phyloP scores from a whole-genome alignment of 2,888 invertebrate species.

The Prostheceraeus crozeri region DNA sequence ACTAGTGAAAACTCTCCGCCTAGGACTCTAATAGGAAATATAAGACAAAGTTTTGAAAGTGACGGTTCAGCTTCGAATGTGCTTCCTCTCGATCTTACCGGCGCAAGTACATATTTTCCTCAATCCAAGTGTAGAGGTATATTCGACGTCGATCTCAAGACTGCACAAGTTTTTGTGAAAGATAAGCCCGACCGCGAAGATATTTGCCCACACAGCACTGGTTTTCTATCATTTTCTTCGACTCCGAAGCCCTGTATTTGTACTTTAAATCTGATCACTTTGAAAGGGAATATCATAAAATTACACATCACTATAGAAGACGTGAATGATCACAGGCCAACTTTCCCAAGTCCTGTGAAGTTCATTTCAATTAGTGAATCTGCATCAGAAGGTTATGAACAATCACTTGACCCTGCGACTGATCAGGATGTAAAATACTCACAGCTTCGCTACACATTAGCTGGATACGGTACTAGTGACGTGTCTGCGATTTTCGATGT shows the following conservation, averaged over 20 bases:
- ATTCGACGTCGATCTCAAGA: no score
- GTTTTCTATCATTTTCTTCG: no score
- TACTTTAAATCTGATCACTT: constrained; percentile 28
- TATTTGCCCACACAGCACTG: constrained; percentile 24
- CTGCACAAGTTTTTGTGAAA: no score
- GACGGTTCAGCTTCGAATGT: no score
- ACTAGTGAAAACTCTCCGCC: no score
- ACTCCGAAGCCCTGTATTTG: constrained; percentile 10
- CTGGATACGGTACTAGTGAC: neutral
- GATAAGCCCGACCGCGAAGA: constrained; percentile 35
- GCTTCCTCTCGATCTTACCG: no score
- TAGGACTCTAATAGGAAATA: no score
- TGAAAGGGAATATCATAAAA: constrained; percentile 26
- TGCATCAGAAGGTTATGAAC: constrained; percentile 27
- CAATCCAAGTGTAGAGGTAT: no score
- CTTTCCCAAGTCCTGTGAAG: constrained; percentile 12
- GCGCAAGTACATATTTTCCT: no score
- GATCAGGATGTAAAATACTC: constrained; percentile 27
- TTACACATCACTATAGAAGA: constrained; percentile 32
- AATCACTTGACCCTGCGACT: constrained; percentile 26
- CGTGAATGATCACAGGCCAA: constrained; percentile 33
- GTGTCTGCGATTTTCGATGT: constrained; percentile 21
- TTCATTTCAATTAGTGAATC: constrained; percentile 32
- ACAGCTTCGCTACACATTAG: constrained; percentile 22
- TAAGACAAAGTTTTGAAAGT: no score